A percentile compares a stretch with the other conserved stretches of the same genome.
Conservation (phyloP, 2,113 vertebrate species). For the Mus spicilegus region DNA sequence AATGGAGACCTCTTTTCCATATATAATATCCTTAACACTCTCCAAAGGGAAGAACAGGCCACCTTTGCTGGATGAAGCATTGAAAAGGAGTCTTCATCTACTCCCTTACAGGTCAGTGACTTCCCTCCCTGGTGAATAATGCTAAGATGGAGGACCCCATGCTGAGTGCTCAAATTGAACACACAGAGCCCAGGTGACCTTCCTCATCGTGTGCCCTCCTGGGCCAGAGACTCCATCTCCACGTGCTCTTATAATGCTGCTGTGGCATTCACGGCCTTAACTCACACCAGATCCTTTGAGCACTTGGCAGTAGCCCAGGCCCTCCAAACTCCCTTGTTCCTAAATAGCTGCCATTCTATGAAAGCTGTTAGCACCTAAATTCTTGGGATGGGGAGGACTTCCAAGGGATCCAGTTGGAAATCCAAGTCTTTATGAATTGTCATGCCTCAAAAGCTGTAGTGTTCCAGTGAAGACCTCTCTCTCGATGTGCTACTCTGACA, state of each 20-base stretch:
- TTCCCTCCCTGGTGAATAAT: constrained; percentile 39
- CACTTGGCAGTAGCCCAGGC: background rate
- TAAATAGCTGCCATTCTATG: background rate
- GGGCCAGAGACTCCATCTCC: background rate
- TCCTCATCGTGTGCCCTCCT: background rate
- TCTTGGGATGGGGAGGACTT: background rate
- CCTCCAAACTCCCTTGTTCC: background rate
- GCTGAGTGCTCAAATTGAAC: background rate
- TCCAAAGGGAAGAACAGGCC: background rate
- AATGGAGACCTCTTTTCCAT: background rate
- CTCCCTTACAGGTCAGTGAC: background rate
- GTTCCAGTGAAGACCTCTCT: background rate
- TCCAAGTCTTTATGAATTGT: background rate
- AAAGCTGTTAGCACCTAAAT: background rate
- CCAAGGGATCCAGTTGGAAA: background rate
- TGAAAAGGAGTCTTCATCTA: background rate
- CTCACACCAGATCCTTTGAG: background rate
- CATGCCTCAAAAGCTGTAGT: background rate
- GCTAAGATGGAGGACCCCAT: background rate
- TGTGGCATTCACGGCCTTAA: background rate
- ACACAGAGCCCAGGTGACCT: background rate
- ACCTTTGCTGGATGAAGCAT: background rate
- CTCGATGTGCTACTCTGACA: fast-evolving
- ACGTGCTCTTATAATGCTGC: background rate
- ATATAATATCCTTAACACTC: background rate